Evolutionary conservation across 2,888 invertebrate genomes (phyloP), one percentile per base, ranked within the genome.

Genomic region (Melanophora roralis): DNA sequence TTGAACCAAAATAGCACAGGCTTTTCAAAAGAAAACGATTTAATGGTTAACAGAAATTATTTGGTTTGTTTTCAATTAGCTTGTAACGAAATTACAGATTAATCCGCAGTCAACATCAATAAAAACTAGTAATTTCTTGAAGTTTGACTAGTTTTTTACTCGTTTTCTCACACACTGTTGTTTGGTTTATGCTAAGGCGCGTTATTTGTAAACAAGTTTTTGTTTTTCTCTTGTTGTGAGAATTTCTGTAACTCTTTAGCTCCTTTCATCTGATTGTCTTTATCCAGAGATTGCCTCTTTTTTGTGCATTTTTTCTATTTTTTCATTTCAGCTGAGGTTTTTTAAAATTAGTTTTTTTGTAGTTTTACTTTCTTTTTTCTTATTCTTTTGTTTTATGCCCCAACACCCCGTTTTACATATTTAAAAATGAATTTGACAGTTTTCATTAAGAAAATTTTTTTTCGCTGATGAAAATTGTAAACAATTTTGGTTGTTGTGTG

Each of bases 391-490:
- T 11, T 7, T n/a, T 14, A 11, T 14, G 6, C 6, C 27, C 27
- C 27, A 27, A 16, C 16, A 43, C 47, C 1, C 47, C 23, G 9
- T n/a, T 60, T 49, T 19, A 23, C 38, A 64, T 51, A 38, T 68
- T 53, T 49, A 51, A 23, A 27, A 21, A 53, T 86, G 86, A 83
- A 84, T 82, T 85, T 86, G 86, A 86, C 86, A 86, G 86, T 86
- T 86, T 86, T 86, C 86, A 86, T 86, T 86, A 86, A 86, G 27
- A 86, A 86, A 27, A 84, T 85, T 85, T 86, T 86, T 84, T n/a
- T 67, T 16, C 60, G 67, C 53, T n/a, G n/a, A 67, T 57, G 67
- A 55, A 74, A 69, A 71, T 69, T 69, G 69, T 69, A 69, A 79
- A 71, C 69, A 76, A 27, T 80, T 76, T 76, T 45, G 34, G 57